A percentile compares a stretch with the other conserved stretches of the same genome.
Conservation (phyloP, 2,888 invertebrate species). For the Yponomeuta cagnagella region DNA sequence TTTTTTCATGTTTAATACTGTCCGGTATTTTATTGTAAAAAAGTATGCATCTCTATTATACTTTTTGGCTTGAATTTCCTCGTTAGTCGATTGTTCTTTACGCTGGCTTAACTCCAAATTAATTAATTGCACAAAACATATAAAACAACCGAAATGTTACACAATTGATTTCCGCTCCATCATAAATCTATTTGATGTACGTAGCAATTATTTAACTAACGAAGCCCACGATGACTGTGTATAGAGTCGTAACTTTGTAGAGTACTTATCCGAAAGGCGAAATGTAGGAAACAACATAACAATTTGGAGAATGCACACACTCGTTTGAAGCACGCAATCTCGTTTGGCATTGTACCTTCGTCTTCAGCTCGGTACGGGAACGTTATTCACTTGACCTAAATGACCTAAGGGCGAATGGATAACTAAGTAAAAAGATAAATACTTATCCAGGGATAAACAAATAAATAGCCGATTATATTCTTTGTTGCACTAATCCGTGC, state of each 20-base stretch:
- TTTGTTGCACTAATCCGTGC: too few relatives aligned
- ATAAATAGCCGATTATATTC: too few relatives aligned
- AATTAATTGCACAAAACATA: neutral
- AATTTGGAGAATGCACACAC: too few relatives aligned
- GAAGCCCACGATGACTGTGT: neutral
- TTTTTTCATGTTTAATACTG: too few relatives aligned
- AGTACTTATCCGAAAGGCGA: neutral
- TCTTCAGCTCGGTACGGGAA: too few relatives aligned
- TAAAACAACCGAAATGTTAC: neutral
- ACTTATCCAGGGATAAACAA: too few relatives aligned
- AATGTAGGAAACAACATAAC: neutral
- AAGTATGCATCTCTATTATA: neutral
- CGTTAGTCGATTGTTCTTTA: neutral
- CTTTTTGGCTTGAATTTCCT: neutral
- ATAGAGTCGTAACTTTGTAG: neutral
- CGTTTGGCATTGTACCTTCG: too few relatives aligned
- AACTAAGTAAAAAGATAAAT: too few relatives aligned
- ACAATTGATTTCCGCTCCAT: conserved; percentile 1
- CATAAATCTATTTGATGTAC: neutral
- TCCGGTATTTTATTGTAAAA: too few relatives aligned
- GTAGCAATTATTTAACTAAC: neutral
- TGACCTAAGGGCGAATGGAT: too few relatives aligned
- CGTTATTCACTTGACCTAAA: too few relatives aligned
- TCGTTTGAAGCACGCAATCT: too few relatives aligned
- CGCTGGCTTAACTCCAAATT: neutral